These are phyloP conservation scores for Sinocyclocheilus grahami DNA, from an alignment of 2,113 vertebrate species.

Conservation along the genomic window DNA sequence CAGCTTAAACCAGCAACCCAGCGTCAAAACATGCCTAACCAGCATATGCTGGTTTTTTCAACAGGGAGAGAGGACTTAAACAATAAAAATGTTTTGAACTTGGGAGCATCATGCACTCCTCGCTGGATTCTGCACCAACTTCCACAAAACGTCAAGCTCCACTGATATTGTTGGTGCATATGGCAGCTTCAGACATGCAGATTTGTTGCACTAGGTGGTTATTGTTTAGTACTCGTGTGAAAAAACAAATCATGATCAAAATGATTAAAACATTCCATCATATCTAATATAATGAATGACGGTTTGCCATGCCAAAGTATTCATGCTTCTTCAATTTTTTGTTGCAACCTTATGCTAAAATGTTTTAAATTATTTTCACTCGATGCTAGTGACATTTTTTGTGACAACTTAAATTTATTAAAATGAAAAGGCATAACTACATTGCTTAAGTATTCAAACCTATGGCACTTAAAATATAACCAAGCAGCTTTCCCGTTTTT, in stretches of 20 bases:
- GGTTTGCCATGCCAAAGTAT: neutral
- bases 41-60: too few species aligned
- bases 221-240: neutral
- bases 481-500: neutral
- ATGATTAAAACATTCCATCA: neutral
- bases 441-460: neutral
- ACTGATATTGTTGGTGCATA: too few species aligned
- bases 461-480: neutral
- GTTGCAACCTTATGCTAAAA: neutral
- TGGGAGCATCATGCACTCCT: neutral
- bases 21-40: too few species aligned
- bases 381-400: too few species aligned
- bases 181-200: neutral
- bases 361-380: neutral
- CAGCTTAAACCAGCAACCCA: too few species aligned
- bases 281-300: neutral
- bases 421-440: neutral
- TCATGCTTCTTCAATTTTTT: neutral
- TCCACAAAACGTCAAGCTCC: too few species aligned
- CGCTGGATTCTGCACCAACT: too few species aligned
- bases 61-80: neutral
- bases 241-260: neutral
- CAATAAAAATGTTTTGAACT: neutral
- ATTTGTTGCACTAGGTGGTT: neutral
- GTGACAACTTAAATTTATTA: too few species aligned